A percentile compares a stretch with the other conserved stretches of the same genome.
phyloP scores from a whole-genome alignment of 2,888 invertebrate species.

The Tricholauxania praeusta region DNA sequence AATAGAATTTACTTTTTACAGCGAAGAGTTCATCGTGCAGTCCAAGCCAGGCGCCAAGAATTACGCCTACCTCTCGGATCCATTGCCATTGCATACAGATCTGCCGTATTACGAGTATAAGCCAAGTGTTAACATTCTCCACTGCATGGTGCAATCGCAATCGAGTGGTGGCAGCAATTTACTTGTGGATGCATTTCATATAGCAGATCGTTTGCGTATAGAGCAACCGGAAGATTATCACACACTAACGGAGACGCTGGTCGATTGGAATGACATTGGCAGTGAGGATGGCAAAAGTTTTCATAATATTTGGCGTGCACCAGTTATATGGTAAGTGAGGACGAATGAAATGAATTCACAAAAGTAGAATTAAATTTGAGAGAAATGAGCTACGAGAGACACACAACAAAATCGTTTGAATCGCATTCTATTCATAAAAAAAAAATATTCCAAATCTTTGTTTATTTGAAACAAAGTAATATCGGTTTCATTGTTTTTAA shows the following conservation, averaged over 20 bases:
- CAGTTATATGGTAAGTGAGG: conserved; percentile 73
- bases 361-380: too few relatives aligned
- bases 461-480: too few relatives aligned
- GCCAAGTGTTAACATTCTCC: conserved; percentile 79
- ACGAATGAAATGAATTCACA: too few relatives aligned
- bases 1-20: conserved; percentile 46
- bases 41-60: conserved; percentile 79
- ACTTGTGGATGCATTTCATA: conserved; percentile 76
- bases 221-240: conserved; percentile 72
- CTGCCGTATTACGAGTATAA: conserved; percentile 82
- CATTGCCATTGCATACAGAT: conserved; percentile 80
- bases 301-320: conserved; percentile 74
- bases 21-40: conserved; percentile 75
- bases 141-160: conserved; percentile 76
- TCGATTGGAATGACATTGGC: conserved; percentile 82
- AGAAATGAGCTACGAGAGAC: too few relatives aligned
- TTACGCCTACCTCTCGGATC: conserved; percentile 78
- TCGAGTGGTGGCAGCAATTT: conserved; percentile 77
- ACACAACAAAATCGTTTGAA: too few relatives aligned
- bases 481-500: too few relatives aligned
- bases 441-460: too few relatives aligned
- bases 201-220: conserved; percentile 73
- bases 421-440: too few relatives aligned
- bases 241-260: conserved; percentile 71
- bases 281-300: conserved; percentile 74